phyloP scores from a whole-genome alignment of 35 echinoderm and acorn worm species.

The Heliocidaris erythrogramma region DNA sequence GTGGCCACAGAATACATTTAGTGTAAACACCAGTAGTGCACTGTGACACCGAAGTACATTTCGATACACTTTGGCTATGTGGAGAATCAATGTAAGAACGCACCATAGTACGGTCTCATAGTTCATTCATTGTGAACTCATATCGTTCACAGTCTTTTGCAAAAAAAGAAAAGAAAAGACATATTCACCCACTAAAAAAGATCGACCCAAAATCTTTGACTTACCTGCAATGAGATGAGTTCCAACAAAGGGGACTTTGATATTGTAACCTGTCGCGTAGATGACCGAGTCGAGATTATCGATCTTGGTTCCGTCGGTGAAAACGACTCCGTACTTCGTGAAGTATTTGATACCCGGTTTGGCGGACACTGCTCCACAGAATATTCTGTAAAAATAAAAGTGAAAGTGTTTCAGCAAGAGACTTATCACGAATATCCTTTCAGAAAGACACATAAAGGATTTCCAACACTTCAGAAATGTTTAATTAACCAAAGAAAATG shows the following conservation, averaged over 20 bases:
- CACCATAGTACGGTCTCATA: no score
- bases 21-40: no score
- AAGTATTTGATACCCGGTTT: constrained; percentile 80
- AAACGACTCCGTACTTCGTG: constrained; percentile 66
- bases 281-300: constrained; percentile 79
- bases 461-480: no score
- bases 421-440: no score
- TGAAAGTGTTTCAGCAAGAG: not conserved
- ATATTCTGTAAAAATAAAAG: constrained; percentile 54
- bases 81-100: no score
- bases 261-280: constrained; percentile 81
- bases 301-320: constrained; percentile 76
- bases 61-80: no score
- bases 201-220: not conserved
- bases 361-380: constrained; percentile 67
- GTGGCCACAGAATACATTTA: no score
- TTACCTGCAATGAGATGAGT: constrained; percentile 70
- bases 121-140: not conserved
- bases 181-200: not conserved
- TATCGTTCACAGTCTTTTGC: not conserved
- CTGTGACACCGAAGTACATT: no score
- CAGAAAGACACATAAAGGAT: no score
- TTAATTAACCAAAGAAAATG: no score
- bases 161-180: no score
- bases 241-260: constrained; percentile 63